Conservation (phyloP, 2,113 vertebrate genomes). For the Channa argus region DNA sequence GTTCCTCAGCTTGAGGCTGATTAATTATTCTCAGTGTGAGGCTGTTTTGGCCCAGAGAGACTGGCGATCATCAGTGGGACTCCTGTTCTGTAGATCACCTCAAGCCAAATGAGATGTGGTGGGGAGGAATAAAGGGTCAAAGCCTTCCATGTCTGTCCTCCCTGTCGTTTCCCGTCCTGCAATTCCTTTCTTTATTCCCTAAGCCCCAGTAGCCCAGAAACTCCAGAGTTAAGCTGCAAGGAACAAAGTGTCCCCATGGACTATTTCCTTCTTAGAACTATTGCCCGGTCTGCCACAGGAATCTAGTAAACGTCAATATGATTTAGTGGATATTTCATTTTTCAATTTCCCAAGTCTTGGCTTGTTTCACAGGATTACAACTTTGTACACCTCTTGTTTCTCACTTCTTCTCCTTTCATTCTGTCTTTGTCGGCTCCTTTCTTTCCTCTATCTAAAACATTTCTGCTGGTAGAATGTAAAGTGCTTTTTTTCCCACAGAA, state of each 20-base stretch:
- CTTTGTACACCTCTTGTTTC: conserved; percentile 1
- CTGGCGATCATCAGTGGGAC: conserved; percentile 65
- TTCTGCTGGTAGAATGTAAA: not conserved
- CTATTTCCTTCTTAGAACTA: conserved; percentile 41
- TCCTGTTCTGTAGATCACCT: conserved; percentile 62
- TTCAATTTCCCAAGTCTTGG: conserved; percentile 50
- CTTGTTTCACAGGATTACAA: conserved; percentile 57
- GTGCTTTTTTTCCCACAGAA: not conserved
- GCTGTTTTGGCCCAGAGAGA: conserved; percentile 67
- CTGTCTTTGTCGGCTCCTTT: not conserved
- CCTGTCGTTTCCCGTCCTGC: not conserved
- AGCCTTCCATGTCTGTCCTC: conserved; percentile 49
- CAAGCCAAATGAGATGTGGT: conserved; percentile 64
- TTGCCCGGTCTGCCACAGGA: conserved; percentile 60
- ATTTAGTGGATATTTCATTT: conserved; percentile 74
- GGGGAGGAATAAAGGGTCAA: conserved; percentile 63
- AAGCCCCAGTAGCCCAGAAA: conserved; percentile 33
- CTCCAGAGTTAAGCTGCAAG: conserved; percentile 15
- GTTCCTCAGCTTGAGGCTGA: conserved; percentile 62
- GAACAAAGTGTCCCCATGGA: conserved; percentile 59
- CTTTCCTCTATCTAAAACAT: not conserved
- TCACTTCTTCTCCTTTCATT: not conserved
- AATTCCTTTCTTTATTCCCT: conserved; percentile 9
- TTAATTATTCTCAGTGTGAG: conserved; percentile 78
- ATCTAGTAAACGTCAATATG: conserved; percentile 67